These are phyloP conservation scores for Galeruca laticollis DNA, from an alignment of 2,888 invertebrate species.

Conservation along the genomic window DNA sequence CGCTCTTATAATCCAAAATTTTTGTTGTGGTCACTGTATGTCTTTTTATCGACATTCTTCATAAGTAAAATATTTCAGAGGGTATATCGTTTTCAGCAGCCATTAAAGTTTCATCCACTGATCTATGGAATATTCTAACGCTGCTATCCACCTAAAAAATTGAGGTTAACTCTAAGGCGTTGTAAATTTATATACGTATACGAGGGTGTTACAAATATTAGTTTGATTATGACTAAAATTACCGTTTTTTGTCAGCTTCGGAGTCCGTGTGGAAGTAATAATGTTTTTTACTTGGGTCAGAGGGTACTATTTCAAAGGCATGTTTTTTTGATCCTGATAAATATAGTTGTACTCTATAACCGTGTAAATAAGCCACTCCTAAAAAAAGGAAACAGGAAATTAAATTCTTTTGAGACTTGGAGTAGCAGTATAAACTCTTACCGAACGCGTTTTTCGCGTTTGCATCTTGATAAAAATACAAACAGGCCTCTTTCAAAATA, in stretches of 20 bases:
- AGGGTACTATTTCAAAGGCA: slow-evolving; percentile 91
- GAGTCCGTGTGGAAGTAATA: slow-evolving; percentile 95
- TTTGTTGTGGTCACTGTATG: slow-evolving; percentile 27
- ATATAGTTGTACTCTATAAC: slow-evolving; percentile 89
- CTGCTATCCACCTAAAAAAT: slow-evolving; percentile 88
- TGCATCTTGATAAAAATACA: slow-evolving; percentile 92
- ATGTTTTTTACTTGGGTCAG: slow-evolving; percentile 86
- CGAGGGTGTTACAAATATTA: slow-evolving; percentile 9
- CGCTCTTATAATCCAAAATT: slow-evolving; percentile 17
- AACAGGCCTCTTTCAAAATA: slow-evolving; percentile 93
- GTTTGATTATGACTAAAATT: too few relatives aligned
- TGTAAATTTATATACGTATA: slow-evolving; percentile 16
- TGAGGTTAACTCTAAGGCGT: slow-evolving; percentile 41
- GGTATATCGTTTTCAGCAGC: not conserved
- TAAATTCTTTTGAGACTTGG: not conserved
- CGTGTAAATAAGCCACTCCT: slow-evolving; percentile 95
- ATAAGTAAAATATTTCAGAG: slow-evolving; percentile 27
- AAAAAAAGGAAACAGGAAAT: slow-evolving; percentile 45
- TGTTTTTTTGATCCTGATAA: slow-evolving; percentile 89
- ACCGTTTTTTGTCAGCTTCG: slow-evolving; percentile 96
- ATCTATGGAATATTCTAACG: slow-evolving; percentile 94
- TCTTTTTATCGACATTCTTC: slow-evolving; percentile 19
- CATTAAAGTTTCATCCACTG: slow-evolving; percentile 88
- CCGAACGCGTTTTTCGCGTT: slow-evolving; percentile 91
- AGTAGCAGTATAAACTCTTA: slow-evolving; percentile 63